Conservation (phyloP, 2,888 invertebrate genomes). For the Amphipyra berbera region DNA sequence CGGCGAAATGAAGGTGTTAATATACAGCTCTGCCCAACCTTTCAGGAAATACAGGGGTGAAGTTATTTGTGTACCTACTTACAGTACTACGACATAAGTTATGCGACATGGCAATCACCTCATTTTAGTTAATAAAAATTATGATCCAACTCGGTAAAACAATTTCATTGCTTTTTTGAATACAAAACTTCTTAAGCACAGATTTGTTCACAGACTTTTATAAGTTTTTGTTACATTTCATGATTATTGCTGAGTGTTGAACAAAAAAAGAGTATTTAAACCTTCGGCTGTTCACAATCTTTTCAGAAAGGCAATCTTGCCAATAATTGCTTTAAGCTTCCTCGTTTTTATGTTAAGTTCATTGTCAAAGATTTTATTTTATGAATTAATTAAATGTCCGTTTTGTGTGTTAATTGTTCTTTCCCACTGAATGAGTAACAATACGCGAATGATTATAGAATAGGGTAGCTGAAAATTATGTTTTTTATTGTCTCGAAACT, state of each 20-base stretch:
- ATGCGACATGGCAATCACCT: too few species aligned
- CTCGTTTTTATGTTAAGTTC: constrained; percentile 28
- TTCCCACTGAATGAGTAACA: neutral
- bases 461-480: too few species aligned
- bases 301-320: constrained; percentile 23
- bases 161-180: too few species aligned
- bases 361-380: constrained; percentile 15
- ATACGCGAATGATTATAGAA: neutral
- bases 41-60: too few species aligned
- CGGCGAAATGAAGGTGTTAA: too few species aligned
- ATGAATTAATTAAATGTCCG: constrained; percentile 1
- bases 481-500: too few species aligned
- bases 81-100: too few species aligned
- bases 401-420: constrained; percentile 2
- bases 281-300: constrained; percentile 14
- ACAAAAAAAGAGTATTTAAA: constrained; percentile 27
- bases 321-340: constrained; percentile 26
- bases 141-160: too few species aligned
- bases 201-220: too few species aligned
- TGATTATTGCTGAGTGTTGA: constrained; percentile 32
- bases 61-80: too few species aligned
- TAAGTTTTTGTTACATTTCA: constrained; percentile 32
- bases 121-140: too few species aligned
- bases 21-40: too few species aligned
- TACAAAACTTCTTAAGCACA: constrained; percentile 7